Evolutionary conservation across 2,113 vertebrate species (phyloP).

Genomic region (Calonectris borealis): DNA sequence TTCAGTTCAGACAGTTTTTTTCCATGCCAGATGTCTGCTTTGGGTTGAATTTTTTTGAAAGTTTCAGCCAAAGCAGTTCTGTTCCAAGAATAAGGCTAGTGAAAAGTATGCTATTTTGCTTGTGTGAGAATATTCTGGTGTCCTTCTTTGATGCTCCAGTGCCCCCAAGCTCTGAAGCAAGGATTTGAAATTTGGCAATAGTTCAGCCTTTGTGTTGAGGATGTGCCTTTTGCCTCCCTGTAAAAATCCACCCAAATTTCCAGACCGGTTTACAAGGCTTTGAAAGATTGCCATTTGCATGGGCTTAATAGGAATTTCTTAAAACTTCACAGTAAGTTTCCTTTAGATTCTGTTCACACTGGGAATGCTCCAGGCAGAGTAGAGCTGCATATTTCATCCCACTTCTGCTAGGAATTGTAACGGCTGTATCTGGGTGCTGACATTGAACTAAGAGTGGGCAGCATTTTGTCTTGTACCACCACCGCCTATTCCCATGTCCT

Average conservation of each 20-base stretch:
- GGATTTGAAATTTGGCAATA: constrained; percentile 57
- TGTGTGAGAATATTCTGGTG: constrained; percentile 56
- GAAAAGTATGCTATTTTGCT: constrained; percentile 44
- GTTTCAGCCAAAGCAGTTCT: constrained; percentile 9
- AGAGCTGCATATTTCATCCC: constrained; percentile 38
- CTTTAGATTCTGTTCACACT: constrained; percentile 61
- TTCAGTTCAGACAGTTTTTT: constrained; percentile 7
- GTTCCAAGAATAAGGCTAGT: constrained; percentile 41
- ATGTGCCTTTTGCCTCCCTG: constrained; percentile 55
- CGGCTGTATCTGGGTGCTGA: not conserved
- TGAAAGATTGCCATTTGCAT: constrained; percentile 61
- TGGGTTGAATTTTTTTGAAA: not conserved
- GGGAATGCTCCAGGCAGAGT: constrained; percentile 46
- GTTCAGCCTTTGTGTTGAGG: constrained; percentile 56
- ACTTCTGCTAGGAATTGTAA: constrained; percentile 7
- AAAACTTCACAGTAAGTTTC: constrained; percentile 64
- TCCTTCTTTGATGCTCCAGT: constrained; percentile 52
- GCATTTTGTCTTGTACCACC: constrained; percentile 6
- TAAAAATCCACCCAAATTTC: constrained; percentile 65
- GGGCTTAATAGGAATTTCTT: constrained; percentile 53
- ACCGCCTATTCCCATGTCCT: constrained; percentile 6
- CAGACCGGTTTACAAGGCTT: constrained; percentile 56
- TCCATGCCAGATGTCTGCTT: constrained; percentile 16
- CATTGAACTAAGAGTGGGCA: not conserved
- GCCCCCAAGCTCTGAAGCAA: constrained; percentile 59